phyloP scores from a whole-genome alignment of 2,888 invertebrate species.

The Phyllotreta cruciferae region DNA sequence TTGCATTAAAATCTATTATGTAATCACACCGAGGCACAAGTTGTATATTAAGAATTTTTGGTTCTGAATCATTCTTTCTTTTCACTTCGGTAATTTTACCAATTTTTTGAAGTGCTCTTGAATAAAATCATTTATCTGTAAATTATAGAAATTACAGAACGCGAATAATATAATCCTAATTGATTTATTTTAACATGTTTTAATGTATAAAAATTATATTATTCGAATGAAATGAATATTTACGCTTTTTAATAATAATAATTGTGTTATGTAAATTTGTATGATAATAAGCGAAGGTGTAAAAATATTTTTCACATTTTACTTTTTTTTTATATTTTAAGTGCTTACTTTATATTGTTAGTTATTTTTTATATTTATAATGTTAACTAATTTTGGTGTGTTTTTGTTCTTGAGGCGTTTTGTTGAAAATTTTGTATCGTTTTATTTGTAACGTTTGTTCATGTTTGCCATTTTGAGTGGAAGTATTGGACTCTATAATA shows the following conservation, averaged over 20 bases:
- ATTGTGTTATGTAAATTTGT: conserved; percentile 28
- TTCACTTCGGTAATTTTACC: conserved; percentile 5
- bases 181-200: conserved; percentile 4
- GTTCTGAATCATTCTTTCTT: background rate
- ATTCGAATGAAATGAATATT: conserved; percentile 9
- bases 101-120: background rate
- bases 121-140: background rate
- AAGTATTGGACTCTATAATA: conserved; percentile 22
- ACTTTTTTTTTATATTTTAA: conserved; percentile 34
- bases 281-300: conserved; percentile 15
- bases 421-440: conserved; percentile 17
- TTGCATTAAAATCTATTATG: no score
- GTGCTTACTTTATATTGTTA: conserved; percentile 39
- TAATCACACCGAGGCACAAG: no score
- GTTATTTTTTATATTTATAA: conserved; percentile 37
- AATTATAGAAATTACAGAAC: conserved; percentile 6
- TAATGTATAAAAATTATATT: conserved; percentile 12
- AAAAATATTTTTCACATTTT: conserved; percentile 26
- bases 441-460: conserved; percentile 18
- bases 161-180: conserved; percentile 10
- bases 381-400: conserved; percentile 33
- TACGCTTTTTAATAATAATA: conserved; percentile 29
- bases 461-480: conserved; percentile 25
- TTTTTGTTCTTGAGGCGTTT: conserved; percentile 17
- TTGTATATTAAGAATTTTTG: no score